Evolutionary conservation across 2,888 invertebrate genomes (phyloP).

Genomic region (Drosophila anceps): DNA sequence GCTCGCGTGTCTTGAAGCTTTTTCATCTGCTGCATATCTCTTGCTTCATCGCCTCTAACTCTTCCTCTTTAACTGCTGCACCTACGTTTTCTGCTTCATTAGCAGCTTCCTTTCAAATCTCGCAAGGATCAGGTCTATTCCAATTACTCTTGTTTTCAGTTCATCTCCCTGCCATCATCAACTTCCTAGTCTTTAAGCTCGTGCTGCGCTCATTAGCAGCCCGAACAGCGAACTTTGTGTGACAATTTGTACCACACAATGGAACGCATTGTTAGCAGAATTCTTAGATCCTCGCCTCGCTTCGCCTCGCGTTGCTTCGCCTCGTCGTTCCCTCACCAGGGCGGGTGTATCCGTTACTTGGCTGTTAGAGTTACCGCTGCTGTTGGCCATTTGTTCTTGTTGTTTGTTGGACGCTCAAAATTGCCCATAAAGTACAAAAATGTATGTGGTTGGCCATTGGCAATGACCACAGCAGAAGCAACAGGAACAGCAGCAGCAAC

Average conservation of each 20-base stretch:
- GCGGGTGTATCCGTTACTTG: constrained; percentile 64
- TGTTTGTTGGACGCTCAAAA: constrained; percentile 55
- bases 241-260: constrained; percentile 73
- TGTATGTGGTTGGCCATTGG: constrained; percentile 67
- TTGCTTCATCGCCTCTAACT: neutral
- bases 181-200: constrained; percentile 1
- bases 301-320: neutral
- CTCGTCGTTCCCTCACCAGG: neutral
- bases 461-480: constrained; percentile 46
- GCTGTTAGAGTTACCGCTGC: constrained; percentile 46
- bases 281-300: constrained; percentile 4
- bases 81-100: neutral
- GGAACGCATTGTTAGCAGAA: constrained; percentile 59
- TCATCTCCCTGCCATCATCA: neutral
- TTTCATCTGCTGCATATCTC: neutral
- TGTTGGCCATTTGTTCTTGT: constrained; percentile 59
- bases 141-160: constrained; percentile 5
- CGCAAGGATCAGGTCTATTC: neutral
- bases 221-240: constrained; percentile 40
- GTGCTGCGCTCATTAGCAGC: constrained; percentile 46
- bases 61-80: neutral
- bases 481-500: constrained; percentile 20
- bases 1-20: neutral
- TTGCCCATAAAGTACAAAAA: constrained; percentile 75
- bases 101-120: neutral